Conservation (phyloP, 2,113 vertebrate genomes). For the Neoarius graeffei region DNA sequence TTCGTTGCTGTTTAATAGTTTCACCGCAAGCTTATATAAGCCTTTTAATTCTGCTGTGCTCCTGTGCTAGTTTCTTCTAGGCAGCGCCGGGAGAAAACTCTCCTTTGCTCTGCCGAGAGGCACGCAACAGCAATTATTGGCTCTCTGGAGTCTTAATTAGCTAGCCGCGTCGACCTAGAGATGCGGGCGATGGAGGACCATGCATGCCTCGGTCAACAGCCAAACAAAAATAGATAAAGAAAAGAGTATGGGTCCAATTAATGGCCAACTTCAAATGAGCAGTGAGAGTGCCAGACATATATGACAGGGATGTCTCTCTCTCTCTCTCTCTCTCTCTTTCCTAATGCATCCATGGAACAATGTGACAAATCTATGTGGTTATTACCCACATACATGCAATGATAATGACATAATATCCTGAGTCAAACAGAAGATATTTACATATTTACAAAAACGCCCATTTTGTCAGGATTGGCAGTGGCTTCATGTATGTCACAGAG, state of each 20-base stretch:
- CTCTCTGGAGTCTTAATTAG: slow-evolving; percentile 82
- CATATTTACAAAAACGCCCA: background rate
- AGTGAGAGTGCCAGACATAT: slow-evolving; percentile 45
- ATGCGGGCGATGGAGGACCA: slow-evolving; percentile 68
- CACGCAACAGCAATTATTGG: slow-evolving; percentile 75
- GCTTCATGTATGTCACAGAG: background rate
- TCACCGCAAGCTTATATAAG: slow-evolving; percentile 75
- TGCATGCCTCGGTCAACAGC: slow-evolving; percentile 74
- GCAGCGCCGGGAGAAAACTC: slow-evolving; percentile 68
- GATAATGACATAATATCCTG: slow-evolving; percentile 1
- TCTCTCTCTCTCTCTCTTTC: background rate
- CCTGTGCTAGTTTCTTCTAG: slow-evolving; percentile 67
- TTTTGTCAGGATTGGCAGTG: background rate
- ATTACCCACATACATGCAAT: background rate
- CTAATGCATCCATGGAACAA: background rate
- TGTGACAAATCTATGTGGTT: background rate
- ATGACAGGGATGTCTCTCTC: slow-evolving; percentile 26
- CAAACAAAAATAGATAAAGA: slow-evolving; percentile 75
- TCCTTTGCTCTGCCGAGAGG: slow-evolving; percentile 68
- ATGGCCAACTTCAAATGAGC: slow-evolving; percentile 72
- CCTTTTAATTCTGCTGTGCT: slow-evolving; percentile 68
- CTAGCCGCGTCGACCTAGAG: slow-evolving; percentile 73
- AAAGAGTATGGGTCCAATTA: slow-evolving; percentile 69
- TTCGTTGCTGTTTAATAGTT: slow-evolving; percentile 76
- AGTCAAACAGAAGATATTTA: background rate